phyloP scores from a whole-genome alignment of 2,797 vertebrate species.

The Cottoperca gobio region DNA sequence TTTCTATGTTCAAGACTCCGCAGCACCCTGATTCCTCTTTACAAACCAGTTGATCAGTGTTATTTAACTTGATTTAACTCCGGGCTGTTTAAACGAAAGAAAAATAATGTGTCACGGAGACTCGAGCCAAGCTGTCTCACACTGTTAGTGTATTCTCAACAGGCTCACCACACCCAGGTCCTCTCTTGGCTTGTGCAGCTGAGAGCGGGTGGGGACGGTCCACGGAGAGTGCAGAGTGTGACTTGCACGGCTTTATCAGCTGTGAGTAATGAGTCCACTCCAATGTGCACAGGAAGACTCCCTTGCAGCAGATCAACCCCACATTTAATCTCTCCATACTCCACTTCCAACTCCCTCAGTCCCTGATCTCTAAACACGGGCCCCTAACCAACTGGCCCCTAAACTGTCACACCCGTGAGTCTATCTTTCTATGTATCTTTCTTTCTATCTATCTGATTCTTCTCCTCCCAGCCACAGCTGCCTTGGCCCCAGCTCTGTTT shows the following conservation, averaged over 20 bases:
- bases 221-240: slow-evolving; percentile 51
- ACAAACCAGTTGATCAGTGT: slow-evolving; percentile 16
- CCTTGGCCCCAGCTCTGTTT: slow-evolving; percentile 35
- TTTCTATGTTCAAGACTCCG: not conserved
- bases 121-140: slow-evolving; percentile 46
- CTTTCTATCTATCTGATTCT: slow-evolving; percentile 24
- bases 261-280: slow-evolving; percentile 54
- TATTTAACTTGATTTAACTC: slow-evolving; percentile 44
- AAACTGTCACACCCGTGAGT: slow-evolving; percentile 21
- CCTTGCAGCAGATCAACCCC: slow-evolving; percentile 26
- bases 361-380: slow-evolving; percentile 39
- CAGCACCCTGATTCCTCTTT: not conserved
- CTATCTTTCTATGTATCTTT: slow-evolving; percentile 27
- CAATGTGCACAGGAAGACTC: slow-evolving; percentile 47
- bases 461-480: slow-evolving; percentile 40
- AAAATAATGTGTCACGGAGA: slow-evolving; percentile 40
- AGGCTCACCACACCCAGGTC: slow-evolving; percentile 52
- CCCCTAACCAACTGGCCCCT: slow-evolving; percentile 13
- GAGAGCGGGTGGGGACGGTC: slow-evolving; percentile 51
- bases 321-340: slow-evolving; percentile 21
- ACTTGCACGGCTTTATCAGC: slow-evolving; percentile 55
- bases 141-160: slow-evolving; percentile 54
- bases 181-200: slow-evolving; percentile 43
- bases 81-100: slow-evolving; percentile 36
- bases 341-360: slow-evolving; percentile 12